Evolutionary conservation across 2,797 vertebrate genomes (phyloP).

Genomic region (Mastacembelus armatus): DNA sequence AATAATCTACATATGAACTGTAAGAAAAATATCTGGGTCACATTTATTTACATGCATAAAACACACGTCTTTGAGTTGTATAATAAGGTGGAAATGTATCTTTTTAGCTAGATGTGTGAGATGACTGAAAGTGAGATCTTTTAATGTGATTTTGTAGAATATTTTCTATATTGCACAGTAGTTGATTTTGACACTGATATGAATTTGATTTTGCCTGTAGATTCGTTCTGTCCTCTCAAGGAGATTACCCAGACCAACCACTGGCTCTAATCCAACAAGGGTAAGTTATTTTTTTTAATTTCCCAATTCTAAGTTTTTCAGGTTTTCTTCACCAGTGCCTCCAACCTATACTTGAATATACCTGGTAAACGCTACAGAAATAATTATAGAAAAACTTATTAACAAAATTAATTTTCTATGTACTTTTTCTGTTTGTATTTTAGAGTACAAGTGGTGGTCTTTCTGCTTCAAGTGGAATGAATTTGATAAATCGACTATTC

Average conservation of each 20-base stretch:
- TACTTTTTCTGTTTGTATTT: not conserved
- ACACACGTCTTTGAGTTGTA: no score
- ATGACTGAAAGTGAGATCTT: no score
- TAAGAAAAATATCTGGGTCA: no score
- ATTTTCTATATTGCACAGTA: no score
- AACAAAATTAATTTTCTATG: not conserved
- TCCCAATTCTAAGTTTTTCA: not conserved
- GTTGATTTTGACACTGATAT: conserved; percentile 8
- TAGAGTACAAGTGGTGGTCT: conserved; percentile 82
- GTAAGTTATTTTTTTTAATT: conserved; percentile 73
- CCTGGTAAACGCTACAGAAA: not conserved
- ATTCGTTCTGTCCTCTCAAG: conserved; percentile 85
- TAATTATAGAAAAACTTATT: no score
- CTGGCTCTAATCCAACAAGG: no score
- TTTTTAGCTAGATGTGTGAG: no score
- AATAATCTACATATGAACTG: no score
- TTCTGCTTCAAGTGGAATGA: conserved; percentile 74
- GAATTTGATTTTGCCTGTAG: conserved; percentile 69
- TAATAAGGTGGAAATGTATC: no score
- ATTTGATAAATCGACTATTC: conserved; percentile 81
- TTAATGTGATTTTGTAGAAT: no score
- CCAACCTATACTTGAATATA: not conserved
- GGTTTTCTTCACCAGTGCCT: not conserved
- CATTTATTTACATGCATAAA: no score
- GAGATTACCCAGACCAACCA: conserved; percentile 73